phyloP scores from a whole-genome alignment of 2,113 vertebrate species.

The Pseudonaja textilis region DNA sequence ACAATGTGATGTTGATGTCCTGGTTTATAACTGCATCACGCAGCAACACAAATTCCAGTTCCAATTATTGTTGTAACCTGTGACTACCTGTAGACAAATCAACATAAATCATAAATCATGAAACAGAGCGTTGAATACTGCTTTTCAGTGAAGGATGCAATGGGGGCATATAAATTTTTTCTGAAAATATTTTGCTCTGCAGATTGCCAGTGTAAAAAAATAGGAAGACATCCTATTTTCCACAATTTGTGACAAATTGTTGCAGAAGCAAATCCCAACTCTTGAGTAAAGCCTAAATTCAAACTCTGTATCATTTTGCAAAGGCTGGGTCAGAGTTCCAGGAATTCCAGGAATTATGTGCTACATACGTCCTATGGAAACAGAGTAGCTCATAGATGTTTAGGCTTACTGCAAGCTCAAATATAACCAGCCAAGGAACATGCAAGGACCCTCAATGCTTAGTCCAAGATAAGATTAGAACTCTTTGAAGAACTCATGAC shows the following conservation, averaged over 20 bases:
- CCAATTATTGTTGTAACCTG: not conserved
- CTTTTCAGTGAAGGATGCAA: conserved; percentile 10
- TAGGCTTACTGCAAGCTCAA: conserved; percentile 9
- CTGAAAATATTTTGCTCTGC: not conserved
- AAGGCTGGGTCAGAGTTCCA: not conserved
- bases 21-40: not conserved
- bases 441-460: not conserved
- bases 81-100: not conserved
- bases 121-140: not conserved
- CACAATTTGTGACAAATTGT: not conserved
- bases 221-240: not conserved
- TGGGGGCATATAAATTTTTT: conserved; percentile 19
- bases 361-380: not conserved
- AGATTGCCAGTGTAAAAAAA: not conserved
- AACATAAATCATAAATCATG: not conserved
- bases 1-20: not conserved
- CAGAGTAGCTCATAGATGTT: not conserved
- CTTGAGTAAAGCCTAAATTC: not conserved
- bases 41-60: not conserved
- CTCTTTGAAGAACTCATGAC: not conserved
- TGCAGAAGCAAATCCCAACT: not conserved
- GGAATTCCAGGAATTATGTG: not conserved
- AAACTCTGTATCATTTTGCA: not conserved
- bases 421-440: not conserved
- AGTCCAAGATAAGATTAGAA: conserved; percentile 1